Conservation (phyloP, 1,140 invertebrate species). For the Coenobita brevimanus region DNA sequence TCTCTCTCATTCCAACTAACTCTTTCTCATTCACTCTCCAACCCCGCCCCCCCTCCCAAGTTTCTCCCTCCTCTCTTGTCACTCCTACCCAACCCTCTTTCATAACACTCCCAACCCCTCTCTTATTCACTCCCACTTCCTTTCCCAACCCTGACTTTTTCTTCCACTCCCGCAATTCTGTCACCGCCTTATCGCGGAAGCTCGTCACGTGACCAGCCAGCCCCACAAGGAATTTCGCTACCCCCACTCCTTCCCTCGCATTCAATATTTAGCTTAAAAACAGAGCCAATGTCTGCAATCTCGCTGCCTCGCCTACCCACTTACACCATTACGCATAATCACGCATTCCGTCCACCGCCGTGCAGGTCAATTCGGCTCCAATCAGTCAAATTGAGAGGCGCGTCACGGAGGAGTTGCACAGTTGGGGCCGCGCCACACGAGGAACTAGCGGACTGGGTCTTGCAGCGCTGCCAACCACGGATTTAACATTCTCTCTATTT, state of each 20-base stretch:
- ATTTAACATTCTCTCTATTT: too few species aligned
- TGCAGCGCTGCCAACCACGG: too few species aligned
- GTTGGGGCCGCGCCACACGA: too few species aligned
- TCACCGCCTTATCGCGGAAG: neutral
- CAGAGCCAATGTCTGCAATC: neutral
- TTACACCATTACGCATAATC: constrained; percentile 48
- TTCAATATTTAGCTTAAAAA: neutral
- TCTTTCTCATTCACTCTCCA: too few species aligned
- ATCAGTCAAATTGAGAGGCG: constrained; percentile 54
- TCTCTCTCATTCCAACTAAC: too few species aligned
- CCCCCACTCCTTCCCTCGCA: neutral
- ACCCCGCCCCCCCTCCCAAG: too few species aligned
- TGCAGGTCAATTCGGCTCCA: constrained; percentile 36
- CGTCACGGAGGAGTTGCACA: constrained; percentile 42
- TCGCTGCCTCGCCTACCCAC: neutral
- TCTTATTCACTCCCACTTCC: too few species aligned
- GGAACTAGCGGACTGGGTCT: too few species aligned
- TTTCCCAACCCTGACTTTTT: neutral
- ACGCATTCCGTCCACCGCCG: constrained; percentile 18
- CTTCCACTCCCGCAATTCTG: neutral
- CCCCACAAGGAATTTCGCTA: neutral
- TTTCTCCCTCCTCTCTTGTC: too few species aligned
- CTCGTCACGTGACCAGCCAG: neutral
- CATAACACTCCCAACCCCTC: too few species aligned
- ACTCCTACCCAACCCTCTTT: too few species aligned